Conservation (phyloP, 1,140 invertebrate genomes). For the Penaeus indicus region DNA sequence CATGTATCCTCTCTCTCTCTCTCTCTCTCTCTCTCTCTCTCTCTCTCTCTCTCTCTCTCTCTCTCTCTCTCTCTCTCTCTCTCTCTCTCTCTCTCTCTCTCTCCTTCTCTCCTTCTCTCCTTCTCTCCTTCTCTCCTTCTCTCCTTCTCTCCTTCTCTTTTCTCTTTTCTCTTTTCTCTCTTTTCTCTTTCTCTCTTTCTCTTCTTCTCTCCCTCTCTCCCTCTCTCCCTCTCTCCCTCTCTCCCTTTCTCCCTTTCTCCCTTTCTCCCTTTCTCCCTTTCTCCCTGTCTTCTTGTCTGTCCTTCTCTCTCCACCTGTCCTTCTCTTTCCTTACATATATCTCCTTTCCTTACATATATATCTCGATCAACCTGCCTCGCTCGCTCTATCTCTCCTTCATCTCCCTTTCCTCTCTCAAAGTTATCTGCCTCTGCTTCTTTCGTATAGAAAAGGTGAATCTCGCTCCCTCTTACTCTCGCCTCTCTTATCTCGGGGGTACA, state of each 20-base stretch:
- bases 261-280: neutral
- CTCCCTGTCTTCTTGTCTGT: too few species aligned
- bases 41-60: neutral
- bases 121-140: constrained; percentile 38
- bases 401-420: too few species aligned
- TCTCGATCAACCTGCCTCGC: too few species aligned
- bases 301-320: too few species aligned
- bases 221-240: constrained; percentile 11
- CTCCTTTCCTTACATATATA: too few species aligned
- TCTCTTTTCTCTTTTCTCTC: neutral
- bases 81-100: neutral
- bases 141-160: neutral
- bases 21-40: too few species aligned
- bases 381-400: too few species aligned
- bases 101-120: neutral
- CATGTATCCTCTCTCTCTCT: too few species aligned
- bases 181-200: neutral
- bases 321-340: neutral
- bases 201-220: constrained; percentile 27
- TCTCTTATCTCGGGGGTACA: too few species aligned
- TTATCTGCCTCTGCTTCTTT: too few species aligned
- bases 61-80: neutral
- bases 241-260: constrained; percentile 18
- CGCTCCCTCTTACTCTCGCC: too few species aligned
- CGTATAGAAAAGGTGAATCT: too few species aligned